phyloP scores from a whole-genome alignment of 2,113 vertebrate species.

The Seriola quinqueradiata region DNA sequence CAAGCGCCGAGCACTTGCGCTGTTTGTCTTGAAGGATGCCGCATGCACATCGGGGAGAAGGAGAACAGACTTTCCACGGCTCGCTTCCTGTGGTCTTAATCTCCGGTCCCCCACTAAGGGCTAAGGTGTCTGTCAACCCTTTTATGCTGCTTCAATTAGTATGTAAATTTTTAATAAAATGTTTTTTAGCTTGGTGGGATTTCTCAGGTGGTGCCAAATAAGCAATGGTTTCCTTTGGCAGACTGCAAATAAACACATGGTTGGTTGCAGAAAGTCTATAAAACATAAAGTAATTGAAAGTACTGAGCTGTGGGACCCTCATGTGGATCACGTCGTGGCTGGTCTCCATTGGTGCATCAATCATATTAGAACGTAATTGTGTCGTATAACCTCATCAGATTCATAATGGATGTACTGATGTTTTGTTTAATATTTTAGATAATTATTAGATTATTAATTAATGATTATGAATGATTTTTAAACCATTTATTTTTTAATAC shows the following conservation, averaged over 20 bases:
- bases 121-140: constrained; percentile 58
- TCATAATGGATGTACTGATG: constrained; percentile 44
- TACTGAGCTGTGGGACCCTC: constrained; percentile 30
- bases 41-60: not conserved
- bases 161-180: constrained; percentile 74
- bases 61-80: constrained; percentile 25
- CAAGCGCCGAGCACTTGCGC: constrained; percentile 5
- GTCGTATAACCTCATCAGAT: constrained; percentile 45
- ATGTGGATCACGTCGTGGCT: constrained; percentile 29
- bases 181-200: constrained; percentile 38
- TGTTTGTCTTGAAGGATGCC: constrained; percentile 16
- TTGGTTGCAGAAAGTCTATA: constrained; percentile 26
- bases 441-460: constrained; percentile 49
- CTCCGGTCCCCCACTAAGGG: constrained; percentile 50
- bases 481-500: constrained; percentile 15
- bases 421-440: constrained; percentile 59
- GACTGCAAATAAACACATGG: constrained; percentile 43
- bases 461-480: constrained; percentile 35
- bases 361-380: constrained; percentile 61
- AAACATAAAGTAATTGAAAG: constrained; percentile 63
- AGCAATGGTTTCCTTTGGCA: constrained; percentile 44
- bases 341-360: constrained; percentile 43
- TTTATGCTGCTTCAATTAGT: constrained; percentile 72
- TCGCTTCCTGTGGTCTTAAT: constrained; percentile 68
- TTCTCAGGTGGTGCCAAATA: constrained; percentile 68